Conservation (phyloP, 2,797 vertebrate genomes). For the Callimico goeldii region DNA sequence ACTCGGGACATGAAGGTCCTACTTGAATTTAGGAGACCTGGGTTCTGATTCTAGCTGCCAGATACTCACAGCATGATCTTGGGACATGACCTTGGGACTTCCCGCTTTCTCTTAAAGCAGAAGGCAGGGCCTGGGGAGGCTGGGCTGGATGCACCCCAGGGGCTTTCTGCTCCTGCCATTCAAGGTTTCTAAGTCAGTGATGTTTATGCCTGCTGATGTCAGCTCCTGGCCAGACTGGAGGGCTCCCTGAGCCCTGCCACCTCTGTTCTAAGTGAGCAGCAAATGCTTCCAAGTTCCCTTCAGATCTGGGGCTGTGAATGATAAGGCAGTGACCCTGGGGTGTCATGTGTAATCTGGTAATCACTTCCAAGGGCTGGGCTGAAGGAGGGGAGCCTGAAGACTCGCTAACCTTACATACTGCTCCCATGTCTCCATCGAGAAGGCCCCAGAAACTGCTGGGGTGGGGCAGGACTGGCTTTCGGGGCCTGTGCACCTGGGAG, state of each 20-base stretch:
- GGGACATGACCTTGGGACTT: background rate
- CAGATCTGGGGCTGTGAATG: background rate
- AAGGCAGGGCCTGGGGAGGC: background rate
- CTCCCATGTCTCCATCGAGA: fast-evolving
- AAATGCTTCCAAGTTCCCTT: background rate
- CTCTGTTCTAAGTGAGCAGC: background rate
- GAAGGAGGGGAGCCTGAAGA: background rate
- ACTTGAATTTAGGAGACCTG: background rate
- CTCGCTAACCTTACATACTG: background rate
- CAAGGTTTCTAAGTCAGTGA: background rate
- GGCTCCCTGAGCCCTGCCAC: background rate
- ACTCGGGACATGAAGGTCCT: background rate
- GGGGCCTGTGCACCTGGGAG: background rate
- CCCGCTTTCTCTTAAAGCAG: background rate
- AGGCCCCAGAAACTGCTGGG: background rate
- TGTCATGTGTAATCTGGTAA: background rate
- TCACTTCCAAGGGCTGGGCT: background rate
- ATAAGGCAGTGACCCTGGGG: background rate
- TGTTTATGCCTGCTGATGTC: background rate
- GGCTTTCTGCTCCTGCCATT: background rate
- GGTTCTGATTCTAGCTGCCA: background rate
- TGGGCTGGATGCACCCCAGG: background rate
- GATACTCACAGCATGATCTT: background rate
- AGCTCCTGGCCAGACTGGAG: background rate
- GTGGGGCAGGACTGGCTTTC: background rate